phyloP scores from a whole-genome alignment of 1,140 invertebrate species.

The Eurosta solidaginis region DNA sequence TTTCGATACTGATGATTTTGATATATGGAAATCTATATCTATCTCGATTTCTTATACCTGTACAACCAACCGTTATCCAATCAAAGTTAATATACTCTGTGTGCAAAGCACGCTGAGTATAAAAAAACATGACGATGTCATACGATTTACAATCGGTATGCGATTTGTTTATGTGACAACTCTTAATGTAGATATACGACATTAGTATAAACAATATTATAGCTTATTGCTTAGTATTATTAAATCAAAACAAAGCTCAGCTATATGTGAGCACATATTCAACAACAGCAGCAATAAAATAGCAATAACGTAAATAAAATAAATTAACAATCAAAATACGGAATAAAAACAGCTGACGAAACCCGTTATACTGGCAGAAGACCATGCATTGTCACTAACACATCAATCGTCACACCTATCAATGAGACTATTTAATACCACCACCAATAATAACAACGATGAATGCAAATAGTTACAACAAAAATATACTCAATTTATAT shows the following conservation, averaged over 20 bases:
- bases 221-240: background rate
- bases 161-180: no score
- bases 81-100: no score
- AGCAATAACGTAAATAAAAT: slow-evolving; percentile 11
- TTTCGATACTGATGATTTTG: no score
- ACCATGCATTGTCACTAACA: background rate
- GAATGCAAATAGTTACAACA: background rate
- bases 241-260: background rate
- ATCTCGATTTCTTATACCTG: no score
- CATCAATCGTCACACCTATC: background rate
- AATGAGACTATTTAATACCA: background rate
- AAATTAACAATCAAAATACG: background rate
- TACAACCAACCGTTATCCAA: no score
- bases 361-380: background rate
- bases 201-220: no score
- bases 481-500: background rate
- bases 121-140: no score
- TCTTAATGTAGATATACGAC: no score
- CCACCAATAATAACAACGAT: background rate
- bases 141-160: no score
- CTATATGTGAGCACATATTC: background rate
- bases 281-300: slow-evolving; percentile 4
- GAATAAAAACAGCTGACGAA: slow-evolving; percentile 6
- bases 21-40: no score
- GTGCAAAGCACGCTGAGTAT: no score